Conservation (phyloP, 2,888 invertebrate genomes). For the Dendrolimus houi region DNA sequence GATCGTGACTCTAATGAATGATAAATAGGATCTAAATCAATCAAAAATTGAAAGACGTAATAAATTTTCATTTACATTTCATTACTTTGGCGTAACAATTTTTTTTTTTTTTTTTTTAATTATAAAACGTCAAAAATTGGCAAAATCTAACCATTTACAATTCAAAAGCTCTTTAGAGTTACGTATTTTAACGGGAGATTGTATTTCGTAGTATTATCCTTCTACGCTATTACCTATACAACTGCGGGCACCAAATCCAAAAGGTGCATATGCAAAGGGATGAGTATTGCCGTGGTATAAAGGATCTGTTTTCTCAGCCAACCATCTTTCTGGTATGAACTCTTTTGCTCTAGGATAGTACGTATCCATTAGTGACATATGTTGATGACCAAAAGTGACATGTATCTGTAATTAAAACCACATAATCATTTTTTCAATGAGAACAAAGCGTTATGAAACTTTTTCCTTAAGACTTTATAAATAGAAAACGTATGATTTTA, state of each 20-base stretch:
- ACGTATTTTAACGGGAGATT: neutral
- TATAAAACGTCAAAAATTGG: too few relatives aligned
- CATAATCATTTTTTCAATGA: too few relatives aligned
- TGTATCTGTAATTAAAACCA: constrained; percentile 19
- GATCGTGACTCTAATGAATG: constrained; percentile 10
- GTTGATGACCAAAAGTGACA: constrained; percentile 66
- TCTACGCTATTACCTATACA: constrained; percentile 71
- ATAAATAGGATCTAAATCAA: too few relatives aligned
- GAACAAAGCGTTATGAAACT: too few relatives aligned
- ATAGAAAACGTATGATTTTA: too few relatives aligned
- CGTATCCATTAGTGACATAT: constrained; percentile 77
- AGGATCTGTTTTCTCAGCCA: constrained; percentile 42
- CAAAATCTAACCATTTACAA: too few relatives aligned
- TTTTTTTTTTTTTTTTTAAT: too few relatives aligned
- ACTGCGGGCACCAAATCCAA: constrained; percentile 81
- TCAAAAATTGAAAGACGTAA: too few relatives aligned
- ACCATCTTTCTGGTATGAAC: constrained; percentile 87
- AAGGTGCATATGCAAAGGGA: constrained; percentile 79
- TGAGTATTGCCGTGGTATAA: constrained; percentile 66
- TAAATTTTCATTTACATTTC: too few relatives aligned
- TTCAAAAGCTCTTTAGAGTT: constrained; percentile 32
- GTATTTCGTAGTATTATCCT: too few relatives aligned
- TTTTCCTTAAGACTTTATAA: too few relatives aligned
- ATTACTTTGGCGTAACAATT: too few relatives aligned
- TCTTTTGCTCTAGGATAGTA: constrained; percentile 78